Evolutionary conservation across 2,888 invertebrate species (phyloP), one percentile per base, ranked within the genome.

Genomic region (Drymonia ruficornis): DNA sequence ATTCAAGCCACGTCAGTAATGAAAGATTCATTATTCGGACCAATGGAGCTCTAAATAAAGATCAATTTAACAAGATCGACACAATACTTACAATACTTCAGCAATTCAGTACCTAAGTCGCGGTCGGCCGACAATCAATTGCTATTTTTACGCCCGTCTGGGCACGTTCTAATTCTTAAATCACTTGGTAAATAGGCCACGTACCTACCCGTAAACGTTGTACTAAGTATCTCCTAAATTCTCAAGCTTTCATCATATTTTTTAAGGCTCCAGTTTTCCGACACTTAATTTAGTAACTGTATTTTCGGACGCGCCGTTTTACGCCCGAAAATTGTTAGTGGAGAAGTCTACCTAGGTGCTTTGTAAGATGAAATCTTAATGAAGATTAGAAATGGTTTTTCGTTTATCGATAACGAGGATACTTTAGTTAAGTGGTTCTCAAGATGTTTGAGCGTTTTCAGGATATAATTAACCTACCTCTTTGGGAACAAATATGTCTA

Each of bases 81-180:
- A 16, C 46, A 34, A 34, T 7, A 47, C 31, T 34, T 47, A 16
- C 46, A 34, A 34, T 7, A 47, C 31, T 34, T 47, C 16, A 47
- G 34, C 47, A 47, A 47, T 46, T 46, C 16, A 28, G 46, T 46
- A 16, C 29, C 15, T 43, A 12, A 6, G 18, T 9, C 19, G 43
- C 13, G 9, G 13, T 46, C 2, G 15, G 29, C 18, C n/a, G 34
- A 53, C 59, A 67, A 63, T 61, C 61, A 59, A 58, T 56, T 52
- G 62, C 59, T 55, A 63, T 61, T 57, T 62, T 59, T 23, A 66
- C 62, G 63, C 61, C 52, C 51, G 53, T 68, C 48, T 71, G 63
- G 57, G 61, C 66, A 52, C 54, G 53, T 43, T 55, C 61, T 68
- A 59, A 68, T 59, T 56, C 59, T 61, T 65, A 60, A 63, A 71